Evolutionary conservation across 2,797 vertebrate species (phyloP), one percentile per base, ranked within the genome.

Genomic region (Sebastes itinus): DNA sequence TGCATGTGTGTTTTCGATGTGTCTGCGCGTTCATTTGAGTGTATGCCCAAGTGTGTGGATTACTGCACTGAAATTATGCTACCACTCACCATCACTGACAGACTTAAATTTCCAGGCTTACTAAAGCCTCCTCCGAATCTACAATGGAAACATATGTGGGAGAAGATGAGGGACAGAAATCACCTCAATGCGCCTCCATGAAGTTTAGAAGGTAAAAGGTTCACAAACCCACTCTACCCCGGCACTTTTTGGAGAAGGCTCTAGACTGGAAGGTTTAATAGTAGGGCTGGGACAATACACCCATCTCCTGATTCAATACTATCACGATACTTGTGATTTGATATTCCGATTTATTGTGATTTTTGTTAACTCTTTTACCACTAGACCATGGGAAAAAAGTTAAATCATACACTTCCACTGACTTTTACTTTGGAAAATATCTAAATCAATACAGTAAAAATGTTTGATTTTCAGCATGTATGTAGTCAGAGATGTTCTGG

Each of bases 131-230:
- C 72, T 72, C 85, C 56, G 8, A 81, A 76, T 78, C 73, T 61
- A 70, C 80, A 69, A 68, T 82, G 85, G 93, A 92, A 91, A 93
- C 77, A 87, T 78, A 77, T 23, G 87, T 89, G 78, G 78, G 85
- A 78, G 78, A 86, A 71, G 33, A 79, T 54, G 64, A 82, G 54
- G 78, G 73, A 75, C 78, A 92, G 82, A 88, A 90, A 84, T 83
- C 80, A 72, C 58, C 71, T 72, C 52, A 52, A 67, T 59, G 28
- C 74, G 61, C 49, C 59, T 84, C n/a, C 27, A 13, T 68, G 27
- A 79, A 58, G 64, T 87, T 88, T 75, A 86, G 77, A 88, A 76
- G 77, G 84, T 77, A 54, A 18, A 67, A 61, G 35, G 72, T 71
- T 84, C 54, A 78, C 46, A 73, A 23, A 27, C 32, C n/a, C 54